These are phyloP conservation scores for Abramis brama DNA, from an alignment of 2,113 vertebrate genomes.

Conservation along the genomic window DNA sequence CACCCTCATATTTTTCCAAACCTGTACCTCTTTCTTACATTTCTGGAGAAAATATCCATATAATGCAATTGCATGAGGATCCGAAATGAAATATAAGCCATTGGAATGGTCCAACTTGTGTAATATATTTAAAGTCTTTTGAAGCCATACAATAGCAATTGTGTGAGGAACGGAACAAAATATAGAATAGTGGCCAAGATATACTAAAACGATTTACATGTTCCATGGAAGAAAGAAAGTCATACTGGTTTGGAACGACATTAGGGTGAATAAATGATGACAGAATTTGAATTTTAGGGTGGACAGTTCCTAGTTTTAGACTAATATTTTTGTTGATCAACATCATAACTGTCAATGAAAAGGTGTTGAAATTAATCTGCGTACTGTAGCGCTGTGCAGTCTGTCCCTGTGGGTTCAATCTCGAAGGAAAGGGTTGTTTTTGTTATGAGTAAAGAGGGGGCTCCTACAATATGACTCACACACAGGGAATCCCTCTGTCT, in stretches of 20 bases:
- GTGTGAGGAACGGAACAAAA: neutral
- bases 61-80: neutral
- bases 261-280: neutral
- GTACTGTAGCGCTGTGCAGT: neutral
- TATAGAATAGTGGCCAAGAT: neutral
- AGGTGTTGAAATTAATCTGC: constrained; percentile 17
- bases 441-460: constrained; percentile 49
- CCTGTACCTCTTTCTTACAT: neutral
- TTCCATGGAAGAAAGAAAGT: neutral
- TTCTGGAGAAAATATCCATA: neutral
- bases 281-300: neutral
- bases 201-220: neutral
- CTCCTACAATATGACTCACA: constrained; percentile 53
- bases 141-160: neutral
- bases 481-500: constrained; percentile 45
- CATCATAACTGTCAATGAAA: neutral
- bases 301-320: neutral
- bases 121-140: neutral
- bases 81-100: neutral
- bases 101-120: neutral
- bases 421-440: constrained; percentile 33
- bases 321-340: neutral
- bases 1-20: neutral
- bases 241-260: neutral
- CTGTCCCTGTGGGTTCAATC: constrained; percentile 15